Evolutionary conservation across 2,888 invertebrate genomes (phyloP), one percentile per base, ranked within the genome.

Genomic region (Scaptodrosophila latifasciaeformis): DNA sequence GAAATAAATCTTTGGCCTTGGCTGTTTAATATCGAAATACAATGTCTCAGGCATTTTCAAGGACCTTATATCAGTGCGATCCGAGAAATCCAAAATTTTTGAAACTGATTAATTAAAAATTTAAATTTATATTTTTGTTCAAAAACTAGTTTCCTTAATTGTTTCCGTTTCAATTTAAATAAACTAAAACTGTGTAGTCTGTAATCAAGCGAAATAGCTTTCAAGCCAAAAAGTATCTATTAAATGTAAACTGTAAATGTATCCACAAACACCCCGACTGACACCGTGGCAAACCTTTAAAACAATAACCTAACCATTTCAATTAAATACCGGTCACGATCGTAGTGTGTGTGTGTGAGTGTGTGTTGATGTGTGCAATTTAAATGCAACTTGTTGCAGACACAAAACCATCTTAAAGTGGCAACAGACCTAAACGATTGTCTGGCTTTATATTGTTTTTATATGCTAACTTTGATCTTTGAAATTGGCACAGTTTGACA

Each of bases 261-360:
- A 2, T 37, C 37, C 15, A 17, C 15, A 17, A 2, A 15, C 15
- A 17, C 15, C 18, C 10, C 37, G 24, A 45, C 17, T 47, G 56
- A 51, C 61, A 52, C 54, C 4, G 42, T 40, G 29, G 6, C 10
- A 12, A 37, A 29, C 19, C 12, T 42, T 35, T 45, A 15, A 24
- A 27, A 31, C 19, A 44, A 43, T 46, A 35, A 31, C 27, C 13
- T 50, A 37, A 18, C 49, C 50, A 48, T 54, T 31, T 42, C 37
- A 34, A 12, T 29, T 44, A 49, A 65, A 51, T 54, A 52, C 71
- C 65, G 54, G 56, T 76, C 77, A 70, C 72, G 76, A 70, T 72
- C 55, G 53, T 54, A 40, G 31, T 58, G 51, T 13, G 44, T 43
- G 47, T 39, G 29, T 39, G 12, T 12, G 13, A 12, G 15, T 34